Percentiles rank a stretch among this genome's conserved stretches.
Evolutionary conservation across 92 coral and sea anemone genomes (phyloP).

Genomic region (Isaurus tuberculatus): DNA sequence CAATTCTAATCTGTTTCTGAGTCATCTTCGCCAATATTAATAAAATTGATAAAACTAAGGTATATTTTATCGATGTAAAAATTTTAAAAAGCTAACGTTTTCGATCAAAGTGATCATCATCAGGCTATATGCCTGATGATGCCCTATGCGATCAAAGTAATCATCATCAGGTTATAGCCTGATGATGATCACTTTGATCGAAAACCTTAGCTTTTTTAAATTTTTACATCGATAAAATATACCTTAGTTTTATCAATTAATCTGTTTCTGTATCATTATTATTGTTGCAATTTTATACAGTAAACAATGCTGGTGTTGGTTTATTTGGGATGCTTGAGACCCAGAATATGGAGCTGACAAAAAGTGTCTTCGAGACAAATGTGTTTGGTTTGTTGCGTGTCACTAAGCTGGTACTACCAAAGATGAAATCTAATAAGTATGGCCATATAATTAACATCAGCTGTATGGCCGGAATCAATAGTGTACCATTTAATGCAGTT

Average conservation of each 20-base stretch:
- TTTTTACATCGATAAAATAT: no score
- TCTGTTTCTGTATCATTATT: not conserved
- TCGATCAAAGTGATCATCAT: no score
- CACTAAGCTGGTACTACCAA: slow-evolving; percentile 79
- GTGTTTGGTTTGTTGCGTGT: slow-evolving; percentile 82
- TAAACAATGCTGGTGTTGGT: slow-evolving; percentile 93
- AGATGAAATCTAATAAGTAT: slow-evolving; percentile 76
- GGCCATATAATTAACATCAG: slow-evolving; percentile 88
- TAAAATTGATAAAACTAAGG: no score
- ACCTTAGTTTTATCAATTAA: no score
- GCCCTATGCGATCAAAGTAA: no score
- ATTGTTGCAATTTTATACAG: slow-evolving; percentile 37
- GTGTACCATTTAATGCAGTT: slow-evolving; percentile 79
- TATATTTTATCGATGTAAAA: no score
- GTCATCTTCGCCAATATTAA: no score
- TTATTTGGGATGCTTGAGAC: slow-evolving; percentile 81
- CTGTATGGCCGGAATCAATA: slow-evolving; percentile 76
- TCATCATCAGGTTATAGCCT: not conserved
- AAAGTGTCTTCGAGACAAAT: slow-evolving; percentile 79
- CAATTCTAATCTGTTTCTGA: no score
- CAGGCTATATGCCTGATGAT: no score
- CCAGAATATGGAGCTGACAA: slow-evolving; percentile 60
- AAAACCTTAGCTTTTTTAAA: no score
- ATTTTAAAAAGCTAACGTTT: no score
- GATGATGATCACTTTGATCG: no score